Base-by-base conservation (phyloP, 2,113 vertebrate genomes). In the Austrofundulus limnaeus region DNA sequence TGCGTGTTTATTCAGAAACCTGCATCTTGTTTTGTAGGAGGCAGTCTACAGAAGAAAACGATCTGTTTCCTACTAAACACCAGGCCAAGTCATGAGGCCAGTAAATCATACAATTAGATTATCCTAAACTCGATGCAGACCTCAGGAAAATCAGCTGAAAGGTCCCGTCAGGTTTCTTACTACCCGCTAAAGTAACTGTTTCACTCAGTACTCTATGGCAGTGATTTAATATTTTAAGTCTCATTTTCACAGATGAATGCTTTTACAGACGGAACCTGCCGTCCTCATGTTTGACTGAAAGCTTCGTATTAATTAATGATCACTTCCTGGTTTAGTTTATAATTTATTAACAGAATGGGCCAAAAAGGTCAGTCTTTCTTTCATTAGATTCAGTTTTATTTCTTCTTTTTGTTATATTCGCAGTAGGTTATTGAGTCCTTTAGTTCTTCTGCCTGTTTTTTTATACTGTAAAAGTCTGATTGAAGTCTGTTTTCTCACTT, bases 81-180 rank as follows among this genome's bases (percentile, higher is more conserved):
- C 1, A 1, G 34, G 37, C 65, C 56, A 61, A 72, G 74, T 85
- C 83, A 87, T 17, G 53, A 70, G 80, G 67, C 68, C 70, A 73
- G 80, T 80, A 75, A 66, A 39, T 38, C 56, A 52, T 61, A 19
- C 45, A 84, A 88, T 88, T 75, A 49, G 65, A 83, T 89, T 82
- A 73, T 24, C 38, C 70, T 51, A 52, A 76, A 72, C 46, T 41
- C 70, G 83, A 70, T 82, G 72, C 42, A 57, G 39, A 55, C 41
- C 52, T 75, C 37, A 62, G 75, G 75, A 77, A 84, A 74, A 77
- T 80, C 70, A 37, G 46, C 66, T 17, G 21, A 25, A 42, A 64
- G 58, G 53, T 67, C 61, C 19, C 16, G 9, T 20, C 63, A 31
- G 31, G 58, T 78, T 73, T 57, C 23, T 55, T 28, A 34, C 42